Evolutionary conservation across 2,888 invertebrate genomes (phyloP).

Genomic region (Baccha elongata): DNA sequence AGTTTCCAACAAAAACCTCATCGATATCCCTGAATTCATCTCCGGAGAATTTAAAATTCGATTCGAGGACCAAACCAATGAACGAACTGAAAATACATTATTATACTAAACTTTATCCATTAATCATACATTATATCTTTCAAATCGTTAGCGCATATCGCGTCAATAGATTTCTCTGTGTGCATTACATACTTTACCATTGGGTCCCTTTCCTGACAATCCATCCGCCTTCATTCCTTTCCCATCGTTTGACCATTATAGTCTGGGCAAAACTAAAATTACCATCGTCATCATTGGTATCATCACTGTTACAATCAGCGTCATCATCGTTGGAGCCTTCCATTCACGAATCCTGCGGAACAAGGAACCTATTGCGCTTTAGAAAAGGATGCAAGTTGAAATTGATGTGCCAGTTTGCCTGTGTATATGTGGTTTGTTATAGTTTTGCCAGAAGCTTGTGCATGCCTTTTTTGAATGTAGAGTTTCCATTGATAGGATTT

Average conservation of each 20-base stretch:
- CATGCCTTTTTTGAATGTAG: slow-evolving; percentile 2
- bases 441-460: slow-evolving; percentile 37
- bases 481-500: slow-evolving; percentile 51
- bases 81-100: slow-evolving; percentile 63
- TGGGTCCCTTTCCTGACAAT: slow-evolving; percentile 3
- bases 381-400: slow-evolving; percentile 53
- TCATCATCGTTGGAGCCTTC: slow-evolving; percentile 55
- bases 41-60: slow-evolving; percentile 52
- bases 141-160: slow-evolving; percentile 66
- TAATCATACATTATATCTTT: slow-evolving; percentile 67
- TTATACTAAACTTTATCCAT: slow-evolving; percentile 65
- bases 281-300: slow-evolving; percentile 69
- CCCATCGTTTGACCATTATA: slow-evolving; percentile 41
- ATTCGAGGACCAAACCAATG: slow-evolving; percentile 30
- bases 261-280: slow-evolving; percentile 60
- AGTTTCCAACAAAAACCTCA: slow-evolving; percentile 59
- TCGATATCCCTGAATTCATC: slow-evolving; percentile 64
- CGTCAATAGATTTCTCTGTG: slow-evolving; percentile 54
- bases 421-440: slow-evolving; percentile 31
- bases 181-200: slow-evolving; percentile 1
- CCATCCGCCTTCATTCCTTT: slow-evolving; percentile 3
- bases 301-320: slow-evolving; percentile 59
- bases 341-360: slow-evolving; percentile 59
- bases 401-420: slow-evolving; percentile 54
- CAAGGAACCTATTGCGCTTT: slow-evolving; percentile 62